Percentiles rank a stretch among this genome's conserved stretches.
Evolutionary conservation across 2,888 invertebrate genomes (phyloP).

Genomic region (Scaptomyza tumidula): DNA sequence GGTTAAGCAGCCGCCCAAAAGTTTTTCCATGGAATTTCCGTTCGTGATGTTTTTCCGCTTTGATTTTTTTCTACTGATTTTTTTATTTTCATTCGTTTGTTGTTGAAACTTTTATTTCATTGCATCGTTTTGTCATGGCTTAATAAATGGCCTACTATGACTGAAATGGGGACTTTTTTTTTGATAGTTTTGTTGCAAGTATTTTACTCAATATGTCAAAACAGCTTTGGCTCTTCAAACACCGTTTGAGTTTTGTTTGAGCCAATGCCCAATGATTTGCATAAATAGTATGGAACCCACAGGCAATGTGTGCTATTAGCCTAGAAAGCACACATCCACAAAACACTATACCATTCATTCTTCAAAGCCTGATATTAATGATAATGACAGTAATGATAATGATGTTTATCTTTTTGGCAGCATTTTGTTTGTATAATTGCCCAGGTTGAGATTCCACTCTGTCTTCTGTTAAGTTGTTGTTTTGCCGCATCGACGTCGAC

Average conservation of each 20-base stretch:
- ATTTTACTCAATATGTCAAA: constrained; percentile 60
- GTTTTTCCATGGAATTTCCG: constrained; percentile 74
- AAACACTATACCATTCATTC: constrained; percentile 7
- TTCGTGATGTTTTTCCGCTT: constrained; percentile 72
- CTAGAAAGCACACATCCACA: constrained; percentile 58
- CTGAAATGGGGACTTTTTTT: constrained; percentile 3
- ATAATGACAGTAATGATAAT: constrained; percentile 55
- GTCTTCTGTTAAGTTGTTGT: background rate
- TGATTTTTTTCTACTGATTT: constrained; percentile 47
- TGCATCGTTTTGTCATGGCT: constrained; percentile 70
- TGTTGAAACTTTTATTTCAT: constrained; percentile 48
- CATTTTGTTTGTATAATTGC: constrained; percentile 70
- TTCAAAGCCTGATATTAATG: constrained; percentile 30
- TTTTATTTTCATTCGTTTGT: constrained; percentile 1
- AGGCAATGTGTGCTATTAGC: constrained; percentile 71
- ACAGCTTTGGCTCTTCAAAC: constrained; percentile 33
- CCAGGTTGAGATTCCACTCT: constrained; percentile 24
- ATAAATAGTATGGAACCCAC: constrained; percentile 48
- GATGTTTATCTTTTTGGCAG: constrained; percentile 72
- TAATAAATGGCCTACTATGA: constrained; percentile 47
- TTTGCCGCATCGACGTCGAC: constrained; percentile 8
- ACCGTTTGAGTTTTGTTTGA: background rate
- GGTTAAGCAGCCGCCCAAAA: constrained; percentile 77
- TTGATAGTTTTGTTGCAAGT: background rate
- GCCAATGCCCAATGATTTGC: constrained; percentile 58